Base-by-base conservation (phyloP, 2,113 vertebrate species). In the Bubalus kerabau region DNA sequence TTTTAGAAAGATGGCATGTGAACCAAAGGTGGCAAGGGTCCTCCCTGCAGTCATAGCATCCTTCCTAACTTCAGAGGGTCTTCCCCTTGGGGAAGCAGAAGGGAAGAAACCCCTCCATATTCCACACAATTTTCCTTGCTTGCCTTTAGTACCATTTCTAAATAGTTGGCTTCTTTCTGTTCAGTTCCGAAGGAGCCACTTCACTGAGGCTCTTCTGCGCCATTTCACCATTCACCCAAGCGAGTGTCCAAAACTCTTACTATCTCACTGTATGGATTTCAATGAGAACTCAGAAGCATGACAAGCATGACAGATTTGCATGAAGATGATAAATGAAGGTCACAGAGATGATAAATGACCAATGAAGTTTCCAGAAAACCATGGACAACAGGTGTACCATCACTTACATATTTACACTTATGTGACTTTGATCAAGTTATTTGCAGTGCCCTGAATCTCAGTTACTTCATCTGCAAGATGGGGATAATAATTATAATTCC, bases 401-500 rank as follows among this genome's bases (percentile, higher is more conserved):
- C 48, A 54, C 28, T 40, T 21, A 48, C 2, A 26, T 13, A 50
- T 10, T 60, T 21, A 43, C 1, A 24, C 17, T 17, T 40, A 0
- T 17, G 40, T 56, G 89, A 64, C 80, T 76, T 91, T 87, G 57
- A 19, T 56, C 32, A 92, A 26, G 7, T 80, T 74, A 26, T 40
- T 60, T 84, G 46, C 21, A 40, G n/a, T 90, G 16, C 21, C 30
- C 16, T 57, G 67, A 36, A 57, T 16, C 11, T 97, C 86, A 74
- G 52, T 80, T 81, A 89, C 59, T 87, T 96, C 14, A 56, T 48
- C 56, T 91, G 8, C 85, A 83, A 71, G 16, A 96, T 30, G 11
- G 32, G 67, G 32, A 26, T 85, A 52, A 21, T 52, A 14, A 56
- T 71, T 26, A 36, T 8, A 87, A 40, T 76, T 54, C 52, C 50